Percentiles rank a stretch among this genome's conserved stretches.
phyloP scores from a whole-genome alignment of 2,888 invertebrate species.

The Melanchra persicariae region DNA sequence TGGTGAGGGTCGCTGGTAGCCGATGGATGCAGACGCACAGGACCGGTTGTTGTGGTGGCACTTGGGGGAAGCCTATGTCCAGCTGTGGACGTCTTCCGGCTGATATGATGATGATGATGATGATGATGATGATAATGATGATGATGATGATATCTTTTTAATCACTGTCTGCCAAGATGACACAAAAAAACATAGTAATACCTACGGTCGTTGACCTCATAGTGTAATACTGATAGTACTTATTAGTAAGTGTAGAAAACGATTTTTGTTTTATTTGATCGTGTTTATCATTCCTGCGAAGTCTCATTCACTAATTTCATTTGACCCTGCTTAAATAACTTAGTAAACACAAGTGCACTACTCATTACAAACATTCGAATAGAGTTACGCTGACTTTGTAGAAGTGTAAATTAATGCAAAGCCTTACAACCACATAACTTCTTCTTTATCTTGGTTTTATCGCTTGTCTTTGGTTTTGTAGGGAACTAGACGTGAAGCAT shows the following conservation, averaged over 20 bases:
- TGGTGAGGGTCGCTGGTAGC: too few relatives aligned
- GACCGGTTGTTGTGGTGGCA: too few relatives aligned
- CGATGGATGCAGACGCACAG: too few relatives aligned
- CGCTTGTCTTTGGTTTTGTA: conserved; percentile 10
- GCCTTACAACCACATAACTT: background rate
- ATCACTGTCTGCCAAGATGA: too few relatives aligned
- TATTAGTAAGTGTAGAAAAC: background rate
- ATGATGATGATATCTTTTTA: too few relatives aligned
- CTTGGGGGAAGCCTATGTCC: too few relatives aligned
- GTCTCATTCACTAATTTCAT: background rate
- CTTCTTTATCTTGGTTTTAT: conserved; percentile 30
- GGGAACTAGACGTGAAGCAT: background rate
- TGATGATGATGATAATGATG: too few relatives aligned
- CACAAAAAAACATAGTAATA: too few relatives aligned
- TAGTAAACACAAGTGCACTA: background rate
- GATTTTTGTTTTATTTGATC: background rate
- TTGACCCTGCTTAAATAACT: background rate
- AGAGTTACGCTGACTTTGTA: conserved; percentile 32
- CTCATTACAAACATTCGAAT: conserved; percentile 15
- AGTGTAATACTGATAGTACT: background rate
- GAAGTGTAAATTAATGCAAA: conserved; percentile 19
- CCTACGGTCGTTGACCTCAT: background rate
- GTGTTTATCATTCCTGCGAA: background rate
- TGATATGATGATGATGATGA: too few relatives aligned
- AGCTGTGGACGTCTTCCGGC: too few relatives aligned